phyloP scores from a whole-genome alignment of 1,140 invertebrate species.

The Bombus turneri region DNA sequence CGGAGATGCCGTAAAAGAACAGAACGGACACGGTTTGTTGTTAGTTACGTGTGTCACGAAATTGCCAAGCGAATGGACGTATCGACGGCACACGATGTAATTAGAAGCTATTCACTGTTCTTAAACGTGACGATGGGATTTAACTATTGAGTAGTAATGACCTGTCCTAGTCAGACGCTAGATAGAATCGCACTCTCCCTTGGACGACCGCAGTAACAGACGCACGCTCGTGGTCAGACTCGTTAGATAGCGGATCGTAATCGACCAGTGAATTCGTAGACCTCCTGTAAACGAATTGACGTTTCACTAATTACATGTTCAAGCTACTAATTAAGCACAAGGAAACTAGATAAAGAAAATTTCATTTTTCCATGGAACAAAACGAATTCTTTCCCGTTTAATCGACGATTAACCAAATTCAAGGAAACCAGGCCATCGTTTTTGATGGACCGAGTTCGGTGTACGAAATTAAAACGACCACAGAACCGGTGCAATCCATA shows the following conservation, averaged over 20 bases:
- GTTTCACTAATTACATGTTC: neutral
- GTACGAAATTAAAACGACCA: constrained; percentile 23
- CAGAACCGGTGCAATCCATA: neutral
- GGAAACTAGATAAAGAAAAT: no score
- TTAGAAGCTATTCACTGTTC: neutral
- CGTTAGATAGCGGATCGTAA: no score
- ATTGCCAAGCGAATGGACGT: neutral
- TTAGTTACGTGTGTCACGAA: no score
- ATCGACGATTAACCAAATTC: neutral
- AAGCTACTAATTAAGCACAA: neutral
- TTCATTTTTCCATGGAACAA: no score
- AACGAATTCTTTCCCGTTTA: neutral
- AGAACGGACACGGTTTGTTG: neutral
- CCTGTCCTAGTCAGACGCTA: neutral
- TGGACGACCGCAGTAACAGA: neutral
- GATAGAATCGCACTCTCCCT: neutral
- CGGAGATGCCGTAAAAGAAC: neutral
- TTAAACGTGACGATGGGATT: neutral
- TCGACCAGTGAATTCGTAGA: neutral
- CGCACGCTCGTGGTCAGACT: neutral
- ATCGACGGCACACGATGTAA: neutral
- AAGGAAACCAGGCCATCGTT: neutral
- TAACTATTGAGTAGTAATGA: constrained; percentile 18
- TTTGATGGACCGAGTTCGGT: neutral
- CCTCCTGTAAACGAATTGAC: neutral